phyloP scores from a whole-genome alignment of 2,797 vertebrate genomes.

The Poecilia picta region DNA sequence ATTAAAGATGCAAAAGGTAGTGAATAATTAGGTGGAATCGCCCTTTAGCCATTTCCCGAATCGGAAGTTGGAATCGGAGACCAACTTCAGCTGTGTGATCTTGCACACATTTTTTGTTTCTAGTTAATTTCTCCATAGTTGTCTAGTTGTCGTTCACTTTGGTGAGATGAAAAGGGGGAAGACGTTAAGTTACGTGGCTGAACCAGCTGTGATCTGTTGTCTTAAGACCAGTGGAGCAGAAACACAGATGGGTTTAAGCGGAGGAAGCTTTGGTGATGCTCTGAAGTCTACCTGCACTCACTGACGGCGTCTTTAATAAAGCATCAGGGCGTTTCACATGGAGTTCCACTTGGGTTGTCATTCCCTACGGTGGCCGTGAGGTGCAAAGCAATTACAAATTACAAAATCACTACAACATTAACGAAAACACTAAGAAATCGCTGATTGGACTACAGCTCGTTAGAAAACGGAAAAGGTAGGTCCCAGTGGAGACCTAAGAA shows the following conservation, averaged over 20 bases:
- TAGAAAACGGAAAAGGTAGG: too few species aligned
- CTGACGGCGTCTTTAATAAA: conserved; percentile 16
- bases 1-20: too few species aligned
- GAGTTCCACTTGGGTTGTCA: conserved; percentile 21
- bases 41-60: too few species aligned
- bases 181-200: conserved; percentile 31
- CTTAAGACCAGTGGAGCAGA: conserved; percentile 53
- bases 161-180: conserved; percentile 34
- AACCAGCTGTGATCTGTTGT: conserved; percentile 55
- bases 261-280: conserved; percentile 20
- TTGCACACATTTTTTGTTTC: conserved; percentile 26
- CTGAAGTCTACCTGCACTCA: conserved; percentile 11
- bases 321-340: conserved; percentile 17
- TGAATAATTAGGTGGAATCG: too few species aligned
- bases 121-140: conserved; percentile 21
- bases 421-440: too few species aligned
- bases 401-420: too few species aligned
- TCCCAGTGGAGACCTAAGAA: too few species aligned
- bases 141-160: conserved; percentile 33
- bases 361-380: too few species aligned
- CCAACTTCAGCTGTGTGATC: too few species aligned
- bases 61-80: too few species aligned
- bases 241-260: conserved; percentile 51
- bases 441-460: too few species aligned
- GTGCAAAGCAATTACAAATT: too few species aligned